phyloP scores from a whole-genome alignment of 2,113 vertebrate genomes.

The Sebastes schlegelii region DNA sequence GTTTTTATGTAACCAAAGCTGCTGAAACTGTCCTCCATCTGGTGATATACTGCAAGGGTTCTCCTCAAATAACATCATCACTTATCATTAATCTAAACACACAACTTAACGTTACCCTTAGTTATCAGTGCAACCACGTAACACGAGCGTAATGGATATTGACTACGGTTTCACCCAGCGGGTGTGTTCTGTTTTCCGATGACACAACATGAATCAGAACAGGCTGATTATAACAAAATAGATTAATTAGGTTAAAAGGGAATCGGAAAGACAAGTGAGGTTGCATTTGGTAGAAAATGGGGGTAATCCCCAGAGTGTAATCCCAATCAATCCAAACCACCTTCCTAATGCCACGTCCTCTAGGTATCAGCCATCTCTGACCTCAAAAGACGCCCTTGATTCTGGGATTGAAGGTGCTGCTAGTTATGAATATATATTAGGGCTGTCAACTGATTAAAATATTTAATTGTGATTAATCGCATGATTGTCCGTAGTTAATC shows the following conservation, averaged over 20 bases:
- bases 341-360: background rate
- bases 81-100: background rate
- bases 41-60: background rate
- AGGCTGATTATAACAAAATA: background rate
- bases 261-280: conserved; percentile 1
- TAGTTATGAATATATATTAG: no score
- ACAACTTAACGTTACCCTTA: background rate
- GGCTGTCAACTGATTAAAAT: no score
- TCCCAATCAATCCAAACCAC: background rate
- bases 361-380: background rate
- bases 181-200: background rate
- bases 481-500: no score
- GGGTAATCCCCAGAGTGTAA: background rate
- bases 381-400: background rate
- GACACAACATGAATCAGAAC: conserved; percentile 2
- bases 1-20: background rate
- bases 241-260: conserved; percentile 26
- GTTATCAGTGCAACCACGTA: background rate
- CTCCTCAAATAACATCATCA: no score
- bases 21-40: background rate
- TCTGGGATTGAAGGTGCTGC: no score
- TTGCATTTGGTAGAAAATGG: background rate
- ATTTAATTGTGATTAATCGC: no score
- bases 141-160: background rate
- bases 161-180: no score